Conservation (phyloP, 35 echinoderm and acorn worm species). For the Anneissia japonica region DNA sequence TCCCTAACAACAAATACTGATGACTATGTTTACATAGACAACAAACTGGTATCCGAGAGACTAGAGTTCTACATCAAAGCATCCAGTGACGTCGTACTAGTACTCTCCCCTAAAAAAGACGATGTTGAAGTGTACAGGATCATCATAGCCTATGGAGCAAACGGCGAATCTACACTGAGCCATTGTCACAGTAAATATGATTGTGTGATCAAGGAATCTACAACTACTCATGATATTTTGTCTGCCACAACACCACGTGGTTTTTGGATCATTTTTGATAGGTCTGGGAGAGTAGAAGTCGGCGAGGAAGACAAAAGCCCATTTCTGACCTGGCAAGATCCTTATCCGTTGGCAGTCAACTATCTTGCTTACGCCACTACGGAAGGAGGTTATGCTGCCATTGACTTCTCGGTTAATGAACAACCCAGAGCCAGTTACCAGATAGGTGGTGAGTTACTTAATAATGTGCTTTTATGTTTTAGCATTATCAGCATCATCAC, state of each 20-base stretch:
- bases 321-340: not conserved
- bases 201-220: not conserved
- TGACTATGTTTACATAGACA: not conserved
- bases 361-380: not conserved
- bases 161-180: not conserved
- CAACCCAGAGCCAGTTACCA: not conserved
- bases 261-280: not conserved
- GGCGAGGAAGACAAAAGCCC: not conserved
- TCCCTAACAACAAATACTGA: not conserved
- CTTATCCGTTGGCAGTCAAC: not conserved
- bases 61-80: not conserved
- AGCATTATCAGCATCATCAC: too few relatives aligned
- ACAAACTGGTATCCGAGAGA: not conserved
- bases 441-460: not conserved
- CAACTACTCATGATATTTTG: not conserved
- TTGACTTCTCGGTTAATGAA: not conserved
- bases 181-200: not conserved
- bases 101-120: not conserved
- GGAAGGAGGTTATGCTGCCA: not conserved
- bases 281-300: not conserved
- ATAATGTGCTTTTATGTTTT: not conserved
- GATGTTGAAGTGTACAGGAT: not conserved
- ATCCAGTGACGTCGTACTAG: not conserved
- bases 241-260: not conserved
- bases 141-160: not conserved